Conservation (phyloP, 2,797 vertebrate genomes). For the Tachyglossus aculeatus region DNA sequence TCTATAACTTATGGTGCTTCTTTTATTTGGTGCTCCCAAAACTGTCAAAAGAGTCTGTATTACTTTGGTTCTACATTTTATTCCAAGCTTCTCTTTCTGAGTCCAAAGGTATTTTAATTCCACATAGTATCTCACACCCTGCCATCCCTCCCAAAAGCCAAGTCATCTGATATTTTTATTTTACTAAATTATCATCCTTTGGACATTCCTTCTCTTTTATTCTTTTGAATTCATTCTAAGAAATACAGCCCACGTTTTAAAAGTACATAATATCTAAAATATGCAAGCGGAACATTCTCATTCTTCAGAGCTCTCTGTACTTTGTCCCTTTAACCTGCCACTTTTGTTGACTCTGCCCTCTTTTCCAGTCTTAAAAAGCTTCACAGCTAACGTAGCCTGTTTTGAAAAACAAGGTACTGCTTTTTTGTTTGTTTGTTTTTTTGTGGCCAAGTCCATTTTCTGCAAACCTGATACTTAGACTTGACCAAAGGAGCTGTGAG, state of each 20-base stretch:
- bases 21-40: too few relatives aligned
- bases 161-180: neutral
- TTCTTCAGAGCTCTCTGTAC: neutral
- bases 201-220: neutral
- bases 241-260: neutral
- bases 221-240: neutral
- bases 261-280: neutral
- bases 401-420: neutral
- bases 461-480: conserved; percentile 49
- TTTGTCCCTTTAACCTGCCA: neutral
- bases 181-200: neutral
- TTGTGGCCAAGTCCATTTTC: conserved; percentile 58
- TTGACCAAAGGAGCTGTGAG: conserved; percentile 62
- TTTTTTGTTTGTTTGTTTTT: conserved; percentile 63
- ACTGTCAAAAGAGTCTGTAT: too few relatives aligned
- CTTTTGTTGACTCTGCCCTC: neutral
- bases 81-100: too few relatives aligned
- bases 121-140: too few relatives aligned
- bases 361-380: conserved; percentile 15
- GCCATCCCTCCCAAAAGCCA: too few relatives aligned
- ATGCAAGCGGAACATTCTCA: neutral
- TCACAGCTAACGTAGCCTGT: conserved; percentile 1
- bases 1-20: too few relatives aligned
- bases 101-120: too few relatives aligned
- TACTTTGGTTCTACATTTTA: too few relatives aligned